Evolutionary conservation across 2,888 invertebrate genomes (phyloP), one percentile per base, ranked within the genome.

Genomic region (Mythimna impura): DNA sequence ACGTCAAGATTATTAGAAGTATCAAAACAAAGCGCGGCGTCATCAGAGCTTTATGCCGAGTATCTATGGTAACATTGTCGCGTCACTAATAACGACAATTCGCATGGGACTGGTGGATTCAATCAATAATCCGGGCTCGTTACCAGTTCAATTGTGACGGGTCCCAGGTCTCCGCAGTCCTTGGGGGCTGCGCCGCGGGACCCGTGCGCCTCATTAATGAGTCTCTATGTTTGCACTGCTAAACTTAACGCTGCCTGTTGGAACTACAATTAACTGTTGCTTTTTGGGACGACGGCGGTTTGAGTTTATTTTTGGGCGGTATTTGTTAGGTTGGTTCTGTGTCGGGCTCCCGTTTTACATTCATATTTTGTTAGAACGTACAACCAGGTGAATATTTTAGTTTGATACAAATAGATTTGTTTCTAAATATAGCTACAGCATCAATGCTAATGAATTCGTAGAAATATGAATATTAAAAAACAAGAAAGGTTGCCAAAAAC

Each of bases 111-210:
- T 84, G 84, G 84, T 84, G 88, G 86, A 89, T 90, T 90, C 90
- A 92, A 92, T 92, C 93, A 92, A 92, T 93, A 91, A 88, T 86
- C 87, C 89, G 81, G 82, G 88, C 90, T 91, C 89, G 91, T 92
- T 91, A 91, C 89, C 87, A 88, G 89, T 87, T 89, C 89, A 88
- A 91, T 90, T 90, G 90, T 91, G 90, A 90, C 89, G 88, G 87
- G 90, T 89, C 86, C 88, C 88, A 71, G 86, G 82, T 85, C 84
- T 82, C 82, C 73, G 76, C 57, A 58, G 72, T 64, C n/a, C 85
- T 73, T 73, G n/a, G 86, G 83, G 54, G 69, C 81, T 80, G 78
- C 79, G 78, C 36, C 58, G 60, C 76, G 82, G 78, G 64, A 72
- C 25, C 8, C 52, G 50, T 43, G 64, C 43, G 71, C 54, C 66